phyloP scores from a whole-genome alignment of 1,140 invertebrate genomes.

The Caligus rogercresseyi region DNA sequence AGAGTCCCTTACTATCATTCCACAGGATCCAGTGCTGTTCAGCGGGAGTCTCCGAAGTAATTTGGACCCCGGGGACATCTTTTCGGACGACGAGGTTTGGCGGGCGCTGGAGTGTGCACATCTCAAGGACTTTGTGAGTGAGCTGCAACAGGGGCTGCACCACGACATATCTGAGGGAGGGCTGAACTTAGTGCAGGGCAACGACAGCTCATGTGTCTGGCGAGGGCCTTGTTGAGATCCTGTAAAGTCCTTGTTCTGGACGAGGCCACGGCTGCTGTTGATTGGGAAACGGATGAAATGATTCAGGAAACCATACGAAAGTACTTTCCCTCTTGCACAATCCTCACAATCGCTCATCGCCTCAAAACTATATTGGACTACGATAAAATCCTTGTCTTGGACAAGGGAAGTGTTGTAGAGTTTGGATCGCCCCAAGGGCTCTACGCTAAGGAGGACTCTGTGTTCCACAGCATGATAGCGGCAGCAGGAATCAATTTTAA shows the following conservation, averaged over 20 bases:
- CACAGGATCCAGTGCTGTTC: slow-evolving; percentile 31
- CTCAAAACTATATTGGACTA: slow-evolving; percentile 31
- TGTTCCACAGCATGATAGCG: slow-evolving; percentile 62
- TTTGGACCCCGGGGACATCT: slow-evolving; percentile 14
- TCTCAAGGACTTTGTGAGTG: slow-evolving; percentile 40
- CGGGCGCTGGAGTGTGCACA: slow-evolving; percentile 35
- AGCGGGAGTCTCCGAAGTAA: slow-evolving; percentile 16
- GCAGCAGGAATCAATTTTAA: slow-evolving; percentile 3
- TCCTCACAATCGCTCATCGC: slow-evolving; percentile 35
- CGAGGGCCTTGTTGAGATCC: slow-evolving; percentile 59
- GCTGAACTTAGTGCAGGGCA: slow-evolving; percentile 50
- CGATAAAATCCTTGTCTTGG: slow-evolving; percentile 38
- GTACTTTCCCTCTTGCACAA: slow-evolving; percentile 59
- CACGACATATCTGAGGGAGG: slow-evolving; percentile 69
- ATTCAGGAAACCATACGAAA: slow-evolving; percentile 69
- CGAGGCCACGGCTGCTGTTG: slow-evolving; percentile 82
- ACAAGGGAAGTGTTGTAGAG: slow-evolving; percentile 47
- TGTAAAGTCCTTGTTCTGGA: slow-evolving; percentile 78
- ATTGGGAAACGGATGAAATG: slow-evolving; percentile 74
- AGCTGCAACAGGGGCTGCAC: slow-evolving; percentile 45
- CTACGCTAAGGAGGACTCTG: slow-evolving; percentile 50
- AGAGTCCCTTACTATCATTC: slow-evolving; percentile 66
- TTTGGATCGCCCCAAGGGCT: slow-evolving; percentile 56
- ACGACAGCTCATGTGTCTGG: slow-evolving; percentile 31
- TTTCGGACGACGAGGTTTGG: slow-evolving; percentile 27